These are phyloP conservation scores for Taxidea taxus DNA, from an alignment of 2,113 vertebrate genomes.

Conservation along the genomic window DNA sequence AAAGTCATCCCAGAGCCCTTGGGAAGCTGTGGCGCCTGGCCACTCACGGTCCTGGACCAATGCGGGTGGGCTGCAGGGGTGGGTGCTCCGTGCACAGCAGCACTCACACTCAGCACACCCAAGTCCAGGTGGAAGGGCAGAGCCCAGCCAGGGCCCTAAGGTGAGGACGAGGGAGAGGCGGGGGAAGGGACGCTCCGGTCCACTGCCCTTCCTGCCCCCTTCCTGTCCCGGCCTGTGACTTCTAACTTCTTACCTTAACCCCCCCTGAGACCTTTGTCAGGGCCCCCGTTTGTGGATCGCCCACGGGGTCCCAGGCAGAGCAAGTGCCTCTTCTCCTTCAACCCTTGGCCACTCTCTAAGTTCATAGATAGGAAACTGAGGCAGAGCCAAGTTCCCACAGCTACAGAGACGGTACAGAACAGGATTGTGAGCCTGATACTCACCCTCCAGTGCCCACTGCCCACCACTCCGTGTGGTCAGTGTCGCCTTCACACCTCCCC, in stretches of 20 bases:
- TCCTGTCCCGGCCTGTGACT: neutral
- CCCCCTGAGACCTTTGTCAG: neutral
- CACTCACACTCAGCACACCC: neutral
- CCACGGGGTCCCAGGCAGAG: fast-evolving
- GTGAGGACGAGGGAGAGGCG: neutral
- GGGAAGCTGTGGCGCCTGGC: neutral
- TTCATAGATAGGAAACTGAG: neutral
- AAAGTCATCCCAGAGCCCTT: constrained; percentile 16
- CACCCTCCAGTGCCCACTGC: neutral
- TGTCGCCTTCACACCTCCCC: neutral
- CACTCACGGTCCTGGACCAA: neutral
- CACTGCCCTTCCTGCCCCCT: no score
- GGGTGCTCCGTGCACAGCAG: neutral
- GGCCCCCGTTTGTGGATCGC: neutral
- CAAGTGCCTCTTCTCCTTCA: neutral
- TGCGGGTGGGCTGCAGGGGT: neutral
- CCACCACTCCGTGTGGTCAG: neutral
- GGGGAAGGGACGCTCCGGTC: no score
- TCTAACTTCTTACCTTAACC: neutral
- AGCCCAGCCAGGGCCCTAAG: no score
- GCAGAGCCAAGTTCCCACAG: neutral
- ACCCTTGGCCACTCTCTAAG: neutral
- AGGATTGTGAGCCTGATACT: neutral
- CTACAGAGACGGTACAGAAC: neutral
- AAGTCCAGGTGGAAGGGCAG: no score